These are phyloP conservation scores for Parasteatoda tepidariorum DNA, from an alignment of 1,140 invertebrate species.

Conservation along the genomic window DNA sequence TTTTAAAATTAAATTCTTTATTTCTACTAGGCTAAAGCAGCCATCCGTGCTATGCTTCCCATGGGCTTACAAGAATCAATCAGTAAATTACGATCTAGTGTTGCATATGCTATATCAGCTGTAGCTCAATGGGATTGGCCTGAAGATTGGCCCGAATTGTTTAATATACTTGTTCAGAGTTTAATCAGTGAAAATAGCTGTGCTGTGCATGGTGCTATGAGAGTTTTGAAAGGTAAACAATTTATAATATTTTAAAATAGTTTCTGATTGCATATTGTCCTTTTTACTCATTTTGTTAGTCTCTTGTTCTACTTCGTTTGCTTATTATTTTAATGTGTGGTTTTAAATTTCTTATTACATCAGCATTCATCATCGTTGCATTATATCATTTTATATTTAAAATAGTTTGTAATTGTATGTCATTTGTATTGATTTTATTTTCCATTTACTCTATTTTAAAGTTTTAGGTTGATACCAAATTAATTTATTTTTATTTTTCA, in stretches of 20 bases:
- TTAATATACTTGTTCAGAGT: conserved; percentile 77
- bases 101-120: conserved; percentile 80
- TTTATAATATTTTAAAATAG: neutral
- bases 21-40: conserved; percentile 73
- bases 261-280: too few relatives aligned
- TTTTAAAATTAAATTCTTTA: neutral
- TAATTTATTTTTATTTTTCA: too few relatives aligned
- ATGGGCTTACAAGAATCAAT: conserved; percentile 78
- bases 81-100: conserved; percentile 76
- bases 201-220: conserved; percentile 82
- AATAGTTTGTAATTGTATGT: too few relatives aligned
- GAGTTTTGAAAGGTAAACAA: conserved; percentile 74
- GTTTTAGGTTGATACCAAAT: too few relatives aligned
- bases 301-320: too few relatives aligned
- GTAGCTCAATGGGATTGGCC: conserved; percentile 86
- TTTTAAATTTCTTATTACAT: too few relatives aligned
- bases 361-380: too few relatives aligned
- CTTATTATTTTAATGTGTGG: too few relatives aligned
- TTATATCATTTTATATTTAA: too few relatives aligned
- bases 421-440: too few relatives aligned
- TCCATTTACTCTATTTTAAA: too few relatives aligned
- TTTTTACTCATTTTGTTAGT: too few relatives aligned
- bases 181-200: conserved; percentile 70
- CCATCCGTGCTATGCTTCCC: conserved; percentile 77
- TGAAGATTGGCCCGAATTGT: conserved; percentile 80